Evolutionary conservation across 2,797 vertebrate species (phyloP).

Genomic region (Sphenodon punctatus): DNA sequence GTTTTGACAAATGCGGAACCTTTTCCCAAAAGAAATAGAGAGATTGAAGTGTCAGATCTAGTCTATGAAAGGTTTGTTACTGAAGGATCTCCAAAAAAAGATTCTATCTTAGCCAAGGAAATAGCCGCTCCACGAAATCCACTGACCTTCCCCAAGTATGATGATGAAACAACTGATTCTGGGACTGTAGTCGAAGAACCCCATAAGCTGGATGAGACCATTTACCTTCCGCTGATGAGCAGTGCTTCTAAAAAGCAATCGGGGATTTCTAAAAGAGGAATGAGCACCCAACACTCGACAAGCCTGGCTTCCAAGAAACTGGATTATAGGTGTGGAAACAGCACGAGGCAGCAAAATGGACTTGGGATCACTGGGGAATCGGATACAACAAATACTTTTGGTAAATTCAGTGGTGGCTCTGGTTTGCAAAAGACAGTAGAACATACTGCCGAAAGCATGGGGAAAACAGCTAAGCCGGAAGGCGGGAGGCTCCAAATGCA

Average conservation of each 20-base stretch:
- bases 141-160: constrained; percentile 19
- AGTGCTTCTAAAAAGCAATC: constrained; percentile 57
- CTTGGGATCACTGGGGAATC: not conserved
- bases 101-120: not conserved
- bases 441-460: constrained; percentile 8
- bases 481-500: constrained; percentile 46
- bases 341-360: constrained; percentile 22
- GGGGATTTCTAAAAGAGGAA: constrained; percentile 9
- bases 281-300: constrained; percentile 17
- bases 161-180: constrained; percentile 49
- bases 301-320: not conserved
- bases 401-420: constrained; percentile 5
- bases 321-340: not conserved
- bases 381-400: not conserved
- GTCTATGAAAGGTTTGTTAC: constrained; percentile 20
- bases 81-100: constrained; percentile 26
- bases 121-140: not conserved
- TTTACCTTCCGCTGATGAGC: constrained; percentile 78
- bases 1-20: constrained; percentile 31
- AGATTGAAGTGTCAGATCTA: constrained; percentile 9
- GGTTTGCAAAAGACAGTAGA: constrained; percentile 31
- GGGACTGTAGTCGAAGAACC: constrained; percentile 55
- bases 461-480: not conserved
- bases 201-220: constrained; percentile 70
- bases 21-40: constrained; percentile 18